These are phyloP conservation scores for Schlechtendalia chinensis DNA, from an alignment of 1,140 invertebrate species.

Conservation along the genomic window DNA sequence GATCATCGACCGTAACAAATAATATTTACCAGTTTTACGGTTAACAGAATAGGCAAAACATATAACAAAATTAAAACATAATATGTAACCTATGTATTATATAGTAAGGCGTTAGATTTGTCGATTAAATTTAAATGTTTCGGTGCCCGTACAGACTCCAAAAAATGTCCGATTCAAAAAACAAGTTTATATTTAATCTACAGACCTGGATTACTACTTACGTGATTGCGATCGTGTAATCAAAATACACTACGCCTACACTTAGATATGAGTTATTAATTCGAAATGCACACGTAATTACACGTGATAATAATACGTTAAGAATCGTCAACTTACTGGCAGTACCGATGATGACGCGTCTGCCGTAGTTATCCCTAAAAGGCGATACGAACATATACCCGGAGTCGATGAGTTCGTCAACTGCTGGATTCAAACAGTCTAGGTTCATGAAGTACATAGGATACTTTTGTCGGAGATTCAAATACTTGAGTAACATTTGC, in stretches of 20 bases:
- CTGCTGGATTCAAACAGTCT: conserved; percentile 64
- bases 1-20: too few relatives aligned
- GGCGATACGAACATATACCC: conserved; percentile 68
- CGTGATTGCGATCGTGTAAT: too few relatives aligned
- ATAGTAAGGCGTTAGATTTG: background rate
- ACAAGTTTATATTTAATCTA: background rate
- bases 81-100: background rate
- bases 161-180: background rate
- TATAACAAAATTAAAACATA: background rate
- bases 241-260: too few relatives aligned
- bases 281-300: too few relatives aligned
- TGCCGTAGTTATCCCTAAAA: conserved; percentile 67
- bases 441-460: conserved; percentile 64
- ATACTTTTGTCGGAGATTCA: conserved; percentile 69
- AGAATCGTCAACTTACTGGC: conserved; percentile 59
- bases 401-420: conserved; percentile 55
- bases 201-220: too few relatives aligned
- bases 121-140: too few relatives aligned
- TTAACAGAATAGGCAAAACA: background rate
- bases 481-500: conserved; percentile 74
- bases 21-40: background rate
- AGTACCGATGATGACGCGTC: conserved; percentile 68
- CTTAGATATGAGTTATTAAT: too few relatives aligned
- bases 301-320: too few relatives aligned
- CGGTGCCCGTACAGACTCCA: too few relatives aligned